phyloP scores from a whole-genome alignment of 1,140 invertebrate genomes.

The Frieseomelitta varia region DNA sequence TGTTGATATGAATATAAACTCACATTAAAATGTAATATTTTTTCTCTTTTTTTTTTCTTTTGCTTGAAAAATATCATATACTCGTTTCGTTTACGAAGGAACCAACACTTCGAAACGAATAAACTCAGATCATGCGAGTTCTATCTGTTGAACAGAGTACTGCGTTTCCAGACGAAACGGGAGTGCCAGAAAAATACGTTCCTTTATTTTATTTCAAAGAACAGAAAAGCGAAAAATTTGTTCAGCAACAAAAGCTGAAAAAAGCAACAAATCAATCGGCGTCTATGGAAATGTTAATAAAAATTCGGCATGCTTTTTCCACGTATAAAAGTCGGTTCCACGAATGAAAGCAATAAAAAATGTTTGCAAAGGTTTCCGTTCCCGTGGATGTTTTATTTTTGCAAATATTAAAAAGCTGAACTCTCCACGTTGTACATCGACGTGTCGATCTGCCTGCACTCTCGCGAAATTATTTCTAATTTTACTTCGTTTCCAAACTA shows the following conservation, averaged over 20 bases:
- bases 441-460: no score
- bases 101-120: neutral
- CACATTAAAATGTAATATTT: no score
- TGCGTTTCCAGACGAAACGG: neutral
- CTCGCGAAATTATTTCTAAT: no score
- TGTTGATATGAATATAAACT: neutral
- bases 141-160: neutral
- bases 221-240: slow-evolving; percentile 1
- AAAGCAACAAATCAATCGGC: neutral
- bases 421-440: no score
- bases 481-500: no score
- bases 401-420: neutral
- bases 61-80: neutral
- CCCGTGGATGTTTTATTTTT: neutral
- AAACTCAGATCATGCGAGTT: neutral
- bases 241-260: neutral
- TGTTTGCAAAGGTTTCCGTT: neutral
- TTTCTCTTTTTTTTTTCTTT: neutral
- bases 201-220: slow-evolving; percentile 10
- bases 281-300: neutral
- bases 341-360: neutral
- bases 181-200: neutral
- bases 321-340: neutral
- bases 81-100: neutral
- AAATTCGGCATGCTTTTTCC: slow-evolving; percentile 7